phyloP scores from a whole-genome alignment of 2,797 vertebrate species.

The Columba guinea region DNA sequence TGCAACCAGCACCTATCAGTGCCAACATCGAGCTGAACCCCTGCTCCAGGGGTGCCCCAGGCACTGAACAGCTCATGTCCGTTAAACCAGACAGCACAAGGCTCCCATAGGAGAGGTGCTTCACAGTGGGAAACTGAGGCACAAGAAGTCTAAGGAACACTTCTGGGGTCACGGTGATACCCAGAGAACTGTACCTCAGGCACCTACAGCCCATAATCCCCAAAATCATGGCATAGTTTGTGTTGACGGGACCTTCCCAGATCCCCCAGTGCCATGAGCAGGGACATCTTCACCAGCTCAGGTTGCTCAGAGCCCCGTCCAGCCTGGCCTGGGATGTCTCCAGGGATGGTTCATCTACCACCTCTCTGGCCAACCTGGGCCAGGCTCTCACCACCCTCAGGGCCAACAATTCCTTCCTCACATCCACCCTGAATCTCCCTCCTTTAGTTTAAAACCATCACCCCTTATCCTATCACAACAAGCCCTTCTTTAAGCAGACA shows the following conservation, averaged over 20 bases:
- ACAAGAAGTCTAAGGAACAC: neutral
- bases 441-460: no score
- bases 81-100: neutral
- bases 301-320: no score
- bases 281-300: no score
- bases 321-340: no score
- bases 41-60: accelerated
- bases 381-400: no score
- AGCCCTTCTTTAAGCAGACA: neutral
- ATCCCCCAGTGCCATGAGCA: no score
- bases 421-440: no score
- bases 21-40: neutral
- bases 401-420: no score
- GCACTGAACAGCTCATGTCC: accelerated
- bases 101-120: neutral
- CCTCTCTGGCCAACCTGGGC: no score
- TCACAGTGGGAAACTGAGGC: neutral
- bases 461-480: no score
- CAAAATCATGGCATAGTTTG: neutral
- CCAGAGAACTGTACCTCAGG: neutral
- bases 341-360: no score
- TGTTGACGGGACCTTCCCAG: no score
- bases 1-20: neutral
- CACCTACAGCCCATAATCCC: neutral
- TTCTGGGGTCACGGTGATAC: accelerated